Evolutionary conservation across 2,113 vertebrate species (phyloP).

Genomic region (Mesembrinibis cayennensis): DNA sequence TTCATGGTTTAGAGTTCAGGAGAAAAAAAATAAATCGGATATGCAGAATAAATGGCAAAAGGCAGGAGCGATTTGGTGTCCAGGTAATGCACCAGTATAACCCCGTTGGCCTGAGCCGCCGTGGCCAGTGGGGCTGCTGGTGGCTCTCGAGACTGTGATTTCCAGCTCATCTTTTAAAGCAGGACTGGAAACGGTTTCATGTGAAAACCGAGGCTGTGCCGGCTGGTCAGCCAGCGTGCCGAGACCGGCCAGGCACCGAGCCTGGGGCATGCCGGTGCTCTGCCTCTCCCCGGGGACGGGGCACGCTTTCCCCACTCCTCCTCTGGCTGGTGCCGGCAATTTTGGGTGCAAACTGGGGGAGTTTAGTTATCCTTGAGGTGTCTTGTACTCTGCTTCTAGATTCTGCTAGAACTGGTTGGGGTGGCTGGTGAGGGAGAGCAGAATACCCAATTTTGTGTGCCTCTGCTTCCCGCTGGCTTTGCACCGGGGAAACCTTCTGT

Average conservation of each 20-base stretch:
- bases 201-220: neutral
- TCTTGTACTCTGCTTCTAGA: neutral
- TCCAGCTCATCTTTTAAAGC: neutral
- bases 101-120: neutral
- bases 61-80: neutral
- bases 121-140: neutral
- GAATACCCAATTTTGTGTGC: neutral
- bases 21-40: neutral
- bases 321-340: neutral
- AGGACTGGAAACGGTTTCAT: neutral
- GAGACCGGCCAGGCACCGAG: accelerated
- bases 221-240: neutral
- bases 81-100: neutral
- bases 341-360: neutral
- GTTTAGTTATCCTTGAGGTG: neutral
- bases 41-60: neutral
- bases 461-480: neutral
- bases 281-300: accelerated
- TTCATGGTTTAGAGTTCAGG: neutral
- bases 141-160: neutral
- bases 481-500: too few species aligned
- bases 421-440: neutral
- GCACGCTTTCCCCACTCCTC: accelerated
- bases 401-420: neutral
- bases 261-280: neutral